These are phyloP conservation scores for Acleris cristana DNA, from an alignment of 2,888 invertebrate species.

Conservation along the genomic window DNA sequence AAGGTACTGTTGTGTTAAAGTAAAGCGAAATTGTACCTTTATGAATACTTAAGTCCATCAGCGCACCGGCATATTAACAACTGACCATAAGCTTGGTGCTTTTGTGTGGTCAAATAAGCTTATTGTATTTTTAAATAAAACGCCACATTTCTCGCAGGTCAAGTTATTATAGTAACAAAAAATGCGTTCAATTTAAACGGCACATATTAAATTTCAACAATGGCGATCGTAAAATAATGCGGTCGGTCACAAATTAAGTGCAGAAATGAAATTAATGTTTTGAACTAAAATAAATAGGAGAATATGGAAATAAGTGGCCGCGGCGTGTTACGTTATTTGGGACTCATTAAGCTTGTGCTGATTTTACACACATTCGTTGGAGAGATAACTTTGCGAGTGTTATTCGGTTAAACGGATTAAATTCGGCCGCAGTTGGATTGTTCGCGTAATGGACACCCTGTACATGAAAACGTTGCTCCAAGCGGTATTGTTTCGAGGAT, in stretches of 20 bases:
- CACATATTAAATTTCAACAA: slow-evolving; percentile 3
- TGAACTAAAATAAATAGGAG: slow-evolving; percentile 32
- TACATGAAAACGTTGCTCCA: slow-evolving; percentile 48
- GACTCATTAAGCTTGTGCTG: slow-evolving; percentile 67
- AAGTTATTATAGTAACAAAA: too few relatives aligned
- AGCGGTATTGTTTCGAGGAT: slow-evolving; percentile 27
- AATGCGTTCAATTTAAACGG: neutral
- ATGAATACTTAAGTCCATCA: too few relatives aligned
- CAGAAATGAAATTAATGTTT: slow-evolving; percentile 16
- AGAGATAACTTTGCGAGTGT: slow-evolving; percentile 66
- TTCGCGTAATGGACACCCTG: slow-evolving; percentile 67
- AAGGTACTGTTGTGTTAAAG: too few relatives aligned
- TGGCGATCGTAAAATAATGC: slow-evolving; percentile 11
- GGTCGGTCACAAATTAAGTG: slow-evolving; percentile 16
- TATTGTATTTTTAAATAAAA: too few relatives aligned
- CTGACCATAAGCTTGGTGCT: too few relatives aligned
- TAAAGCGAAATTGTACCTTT: too few relatives aligned
- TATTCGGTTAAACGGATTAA: slow-evolving; percentile 76
- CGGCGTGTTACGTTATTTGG: slow-evolving; percentile 60
- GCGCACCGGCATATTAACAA: too few relatives aligned
- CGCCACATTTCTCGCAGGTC: too few relatives aligned
- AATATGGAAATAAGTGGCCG: slow-evolving; percentile 54
- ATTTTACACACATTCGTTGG: slow-evolving; percentile 65
- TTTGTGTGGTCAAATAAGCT: too few relatives aligned
- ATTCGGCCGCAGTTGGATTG: slow-evolving; percentile 72